These are phyloP conservation scores for Crioceris asparagi DNA, from an alignment of 2,888 invertebrate genomes.

Conservation along the genomic window DNA sequence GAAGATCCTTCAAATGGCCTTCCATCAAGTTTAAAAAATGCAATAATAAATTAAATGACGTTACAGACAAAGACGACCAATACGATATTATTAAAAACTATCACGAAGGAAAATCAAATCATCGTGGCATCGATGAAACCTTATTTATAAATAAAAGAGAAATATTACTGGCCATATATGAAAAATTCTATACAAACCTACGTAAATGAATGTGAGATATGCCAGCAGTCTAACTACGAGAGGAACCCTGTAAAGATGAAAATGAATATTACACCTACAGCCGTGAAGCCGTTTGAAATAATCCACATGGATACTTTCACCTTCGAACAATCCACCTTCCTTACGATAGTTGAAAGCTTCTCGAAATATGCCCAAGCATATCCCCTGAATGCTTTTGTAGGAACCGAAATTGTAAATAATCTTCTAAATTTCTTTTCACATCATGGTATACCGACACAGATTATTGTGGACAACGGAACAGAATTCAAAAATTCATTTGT, in stretches of 20 bases:
- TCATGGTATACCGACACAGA: constrained; percentile 8
- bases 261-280: constrained; percentile 13
- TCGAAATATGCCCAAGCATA: constrained; percentile 9
- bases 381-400: constrained; percentile 4
- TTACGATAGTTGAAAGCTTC: constrained; percentile 7
- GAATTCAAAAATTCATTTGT: constrained; percentile 6
- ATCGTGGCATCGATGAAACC: constrained; percentile 8
- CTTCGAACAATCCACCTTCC: constrained; percentile 4
- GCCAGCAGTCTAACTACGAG: constrained; percentile 9
- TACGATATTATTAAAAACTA: constrained; percentile 5
- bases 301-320: constrained; percentile 4
- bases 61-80: constrained; percentile 4
- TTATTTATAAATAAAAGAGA: constrained; percentile 4
- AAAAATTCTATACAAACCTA: constrained; percentile 7
- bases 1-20: constrained; percentile 4
- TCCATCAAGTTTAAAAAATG: constrained; percentile 5
- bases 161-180: constrained; percentile 7
- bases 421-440: constrained; percentile 5
- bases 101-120: constrained; percentile 8
- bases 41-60: constrained; percentile 2
- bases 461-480: constrained; percentile 8
- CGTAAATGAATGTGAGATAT: constrained; percentile 6
- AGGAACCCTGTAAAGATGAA: constrained; percentile 10
- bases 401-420: constrained; percentile 4
- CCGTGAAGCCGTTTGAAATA: constrained; percentile 11